Evolutionary conservation across 2,113 vertebrate species (phyloP).

Genomic region (Henicopernis longicauda): DNA sequence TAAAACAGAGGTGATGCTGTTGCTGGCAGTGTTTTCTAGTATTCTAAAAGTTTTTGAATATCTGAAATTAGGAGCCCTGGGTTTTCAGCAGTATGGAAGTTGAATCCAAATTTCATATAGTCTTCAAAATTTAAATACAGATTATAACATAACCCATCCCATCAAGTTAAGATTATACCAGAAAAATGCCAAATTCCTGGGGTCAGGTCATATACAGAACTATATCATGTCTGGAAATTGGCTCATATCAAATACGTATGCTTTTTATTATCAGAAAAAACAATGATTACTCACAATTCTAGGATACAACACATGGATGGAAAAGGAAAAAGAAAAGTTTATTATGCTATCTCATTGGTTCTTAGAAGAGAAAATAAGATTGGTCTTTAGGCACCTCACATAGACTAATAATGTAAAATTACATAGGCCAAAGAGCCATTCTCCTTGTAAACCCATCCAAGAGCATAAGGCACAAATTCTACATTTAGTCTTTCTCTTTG

Average conservation of each 20-base stretch:
- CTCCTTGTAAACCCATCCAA: not conserved
- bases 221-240: not conserved
- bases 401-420: not conserved
- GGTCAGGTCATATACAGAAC: not conserved
- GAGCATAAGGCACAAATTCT: not conserved
- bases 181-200: not conserved
- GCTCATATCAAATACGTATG: not conserved
- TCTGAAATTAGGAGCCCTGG: not conserved
- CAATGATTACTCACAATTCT: not conserved
- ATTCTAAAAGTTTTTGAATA: not conserved
- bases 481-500: not conserved
- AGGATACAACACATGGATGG: not conserved
- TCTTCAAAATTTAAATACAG: not conserved
- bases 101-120: not conserved
- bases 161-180: not conserved
- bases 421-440: not conserved
- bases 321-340: not conserved
- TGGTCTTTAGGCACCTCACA: not conserved
- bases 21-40: not conserved
- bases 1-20: not conserved
- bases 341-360: not conserved
- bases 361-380: not conserved
- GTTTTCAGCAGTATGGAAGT: not conserved
- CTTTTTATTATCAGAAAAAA: not conserved
- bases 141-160: not conserved